phyloP scores from a whole-genome alignment of 2,888 invertebrate species.

The Lepas anatifera region DNA sequence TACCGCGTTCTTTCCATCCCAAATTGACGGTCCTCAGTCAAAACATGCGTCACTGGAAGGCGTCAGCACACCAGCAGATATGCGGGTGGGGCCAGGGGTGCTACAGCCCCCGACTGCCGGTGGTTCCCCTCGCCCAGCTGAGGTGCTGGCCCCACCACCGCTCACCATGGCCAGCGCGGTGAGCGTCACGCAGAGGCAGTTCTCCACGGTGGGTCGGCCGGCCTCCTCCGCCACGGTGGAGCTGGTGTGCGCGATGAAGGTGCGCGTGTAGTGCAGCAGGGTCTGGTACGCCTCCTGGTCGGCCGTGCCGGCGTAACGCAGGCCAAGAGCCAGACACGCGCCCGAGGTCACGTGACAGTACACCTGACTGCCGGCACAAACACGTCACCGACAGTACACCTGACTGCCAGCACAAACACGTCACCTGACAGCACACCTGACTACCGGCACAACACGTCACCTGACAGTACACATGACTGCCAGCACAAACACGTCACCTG shows the following conservation, averaged over 20 bases:
- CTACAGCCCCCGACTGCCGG: too few species aligned
- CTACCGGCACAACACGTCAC: not conserved
- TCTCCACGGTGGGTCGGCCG: conserved; percentile 79
- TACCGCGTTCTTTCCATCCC: too few species aligned
- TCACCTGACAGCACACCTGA: not conserved
- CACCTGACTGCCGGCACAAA: conserved; percentile 47
- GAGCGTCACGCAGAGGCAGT: conserved; percentile 69
- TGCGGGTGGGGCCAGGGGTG: too few species aligned
- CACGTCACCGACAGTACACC: not conserved
- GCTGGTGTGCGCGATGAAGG: conserved; percentile 47
- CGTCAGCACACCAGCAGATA: too few species aligned
- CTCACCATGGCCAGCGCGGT: conserved; percentile 67
- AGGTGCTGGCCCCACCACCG: conserved; percentile 15
- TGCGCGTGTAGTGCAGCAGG: conserved; percentile 56
- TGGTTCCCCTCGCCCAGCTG: not conserved
- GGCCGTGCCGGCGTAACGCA: conserved; percentile 87
- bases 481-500: not conserved
- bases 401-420: not conserved
- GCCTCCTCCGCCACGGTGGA: conserved; percentile 61
- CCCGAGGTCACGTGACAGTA: conserved; percentile 94
- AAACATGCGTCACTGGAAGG: too few species aligned
- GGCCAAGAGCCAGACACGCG: conserved; percentile 81
- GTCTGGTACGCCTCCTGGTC: conserved; percentile 66
- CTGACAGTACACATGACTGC: not conserved
- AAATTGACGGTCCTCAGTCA: too few species aligned